Evolutionary conservation across 2,113 vertebrate species (phyloP).

Genomic region (Pelecanus crispus): DNA sequence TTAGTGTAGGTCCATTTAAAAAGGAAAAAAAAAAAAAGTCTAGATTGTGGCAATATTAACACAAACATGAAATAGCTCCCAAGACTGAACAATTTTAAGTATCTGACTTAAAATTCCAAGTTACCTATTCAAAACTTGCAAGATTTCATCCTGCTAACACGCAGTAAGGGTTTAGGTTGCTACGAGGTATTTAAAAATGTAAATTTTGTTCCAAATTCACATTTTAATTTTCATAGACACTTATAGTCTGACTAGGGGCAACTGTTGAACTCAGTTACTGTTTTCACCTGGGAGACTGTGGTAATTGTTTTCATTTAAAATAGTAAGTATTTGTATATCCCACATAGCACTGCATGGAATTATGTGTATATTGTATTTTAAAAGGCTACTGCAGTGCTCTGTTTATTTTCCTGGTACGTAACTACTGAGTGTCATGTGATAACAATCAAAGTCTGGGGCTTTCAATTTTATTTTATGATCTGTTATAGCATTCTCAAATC

Average conservation of each 20-base stretch:
- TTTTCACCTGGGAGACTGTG: neutral
- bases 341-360: neutral
- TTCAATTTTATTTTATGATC: neutral
- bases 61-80: neutral
- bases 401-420: neutral
- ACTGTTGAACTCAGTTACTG: neutral
- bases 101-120: neutral
- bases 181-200: neutral
- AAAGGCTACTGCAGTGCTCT: neutral
- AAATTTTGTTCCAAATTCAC: neutral
- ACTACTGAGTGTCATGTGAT: neutral
- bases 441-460: neutral
- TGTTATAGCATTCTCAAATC: neutral
- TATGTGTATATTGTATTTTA: neutral
- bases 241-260: neutral
- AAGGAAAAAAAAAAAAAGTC: neutral
- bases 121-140: neutral
- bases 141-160: neutral
- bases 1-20: neutral
- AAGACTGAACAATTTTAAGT: neutral
- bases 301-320: neutral
- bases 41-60: neutral
- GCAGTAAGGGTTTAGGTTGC: neutral
- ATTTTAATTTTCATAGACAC: neutral
- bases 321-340: neutral